A percentile compares a stretch with the other conserved stretches of the same genome.
phyloP scores from a whole-genome alignment of 30 jellyfish, hydroid and myxozoan genomes.

The Aurelia sp. region DNA sequence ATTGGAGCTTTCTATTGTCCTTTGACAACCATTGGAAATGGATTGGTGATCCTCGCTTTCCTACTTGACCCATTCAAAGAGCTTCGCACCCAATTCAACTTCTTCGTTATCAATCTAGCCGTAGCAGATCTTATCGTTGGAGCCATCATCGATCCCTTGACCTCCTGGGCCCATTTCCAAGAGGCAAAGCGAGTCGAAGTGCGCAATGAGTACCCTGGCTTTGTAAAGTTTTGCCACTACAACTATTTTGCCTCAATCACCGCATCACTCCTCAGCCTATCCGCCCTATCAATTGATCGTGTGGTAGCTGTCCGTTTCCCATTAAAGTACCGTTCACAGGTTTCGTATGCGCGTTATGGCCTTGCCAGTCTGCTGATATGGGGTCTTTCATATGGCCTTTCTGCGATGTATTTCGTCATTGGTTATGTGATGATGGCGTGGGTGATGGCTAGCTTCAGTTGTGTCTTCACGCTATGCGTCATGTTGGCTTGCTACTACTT shows the following conservation, averaged over 20 bases:
- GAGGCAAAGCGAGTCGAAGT: slow-evolving; percentile 60
- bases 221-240: slow-evolving; percentile 47
- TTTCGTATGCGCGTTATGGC: slow-evolving; percentile 35
- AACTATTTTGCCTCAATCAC: slow-evolving; percentile 56
- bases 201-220: slow-evolving; percentile 21
- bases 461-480: slow-evolving; percentile 48
- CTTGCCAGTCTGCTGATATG: slow-evolving; percentile 32
- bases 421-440: slow-evolving; percentile 69
- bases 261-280: slow-evolving; percentile 56
- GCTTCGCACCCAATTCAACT: slow-evolving; percentile 74
- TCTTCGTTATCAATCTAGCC: slow-evolving; percentile 64
- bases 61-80: slow-evolving; percentile 58
- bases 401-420: slow-evolving; percentile 47
- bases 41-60: slow-evolving; percentile 46
- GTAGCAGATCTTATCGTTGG: slow-evolving; percentile 69
- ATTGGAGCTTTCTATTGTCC: slow-evolving; percentile 41
- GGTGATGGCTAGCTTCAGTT: slow-evolving; percentile 61
- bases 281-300: slow-evolving; percentile 69
- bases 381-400: slow-evolving; percentile 51
- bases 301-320: slow-evolving; percentile 66
- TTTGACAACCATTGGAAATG: slow-evolving; percentile 57
- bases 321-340: slow-evolving; percentile 43
- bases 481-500: slow-evolving; percentile 42
- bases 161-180: slow-evolving; percentile 57
- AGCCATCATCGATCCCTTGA: slow-evolving; percentile 48